Evolutionary conservation across 2,888 invertebrate genomes (phyloP), one percentile per base, ranked within the genome.

Genomic region (Limenitis camilla): DNA sequence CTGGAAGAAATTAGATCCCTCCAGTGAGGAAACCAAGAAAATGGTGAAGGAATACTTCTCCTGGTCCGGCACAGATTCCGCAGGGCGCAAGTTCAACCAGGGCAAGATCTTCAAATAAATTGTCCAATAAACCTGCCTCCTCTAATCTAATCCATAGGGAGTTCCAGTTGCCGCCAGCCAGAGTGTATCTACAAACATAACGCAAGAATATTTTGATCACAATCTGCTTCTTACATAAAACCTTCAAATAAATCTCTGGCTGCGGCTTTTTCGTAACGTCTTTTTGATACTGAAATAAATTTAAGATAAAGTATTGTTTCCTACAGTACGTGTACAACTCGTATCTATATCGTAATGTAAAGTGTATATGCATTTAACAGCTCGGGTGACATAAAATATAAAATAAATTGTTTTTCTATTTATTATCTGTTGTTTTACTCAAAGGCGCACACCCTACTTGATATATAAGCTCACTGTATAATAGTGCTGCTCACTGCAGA

Each of bases 51-150:
- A 97, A 70, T 98, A 98, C 88, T 94, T 98, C 83, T 91, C 94
- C 40, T 97, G 97, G 97, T 89, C 90, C 65, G 98, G 97, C 58
- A 79, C 89, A 19, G 96, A 98, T 81, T 94, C 94, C 76, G 80
- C 90, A 47, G 98, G 97, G 55, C 94, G 97, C 76, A 91, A 92
- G 76, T 98, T 98, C 91, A 98, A 97, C 89, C 97, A 99, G 90
- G 99, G 99, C 84, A 99, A 99, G 90, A 95, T 99, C 85, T 99
- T 98, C 91, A 99, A 99, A 90, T 99, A 72, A 80, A 19, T 5
- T 8, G 4, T 5, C 10, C 11, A 6, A 7, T 9, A 11, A 7
- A 10, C 7, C n/a, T n/a, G 19, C 6, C 9, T 1, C 19, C 6
- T n/a, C n/a, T n/a, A n/a, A 19, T 19, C 19, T 19, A 19, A 2